phyloP scores from a whole-genome alignment of 2,797 vertebrate species.

The Hypotaenidia okinawae region DNA sequence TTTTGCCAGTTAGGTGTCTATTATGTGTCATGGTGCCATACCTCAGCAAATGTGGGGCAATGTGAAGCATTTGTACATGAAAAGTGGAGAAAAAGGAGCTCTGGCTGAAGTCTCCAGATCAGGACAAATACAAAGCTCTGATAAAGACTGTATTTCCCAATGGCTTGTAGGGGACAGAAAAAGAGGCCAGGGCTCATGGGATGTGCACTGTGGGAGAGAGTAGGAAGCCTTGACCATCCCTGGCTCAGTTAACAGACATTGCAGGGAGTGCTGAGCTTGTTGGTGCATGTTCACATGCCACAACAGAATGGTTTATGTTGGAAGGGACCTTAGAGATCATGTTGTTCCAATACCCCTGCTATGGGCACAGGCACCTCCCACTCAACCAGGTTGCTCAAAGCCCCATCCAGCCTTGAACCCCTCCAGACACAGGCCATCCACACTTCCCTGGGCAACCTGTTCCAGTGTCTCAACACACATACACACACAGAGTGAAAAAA shows the following conservation, averaged over 20 bases:
- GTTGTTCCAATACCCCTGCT: no score
- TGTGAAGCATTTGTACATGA: neutral
- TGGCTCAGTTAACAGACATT: neutral
- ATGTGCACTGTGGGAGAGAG: neutral
- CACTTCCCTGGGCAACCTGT: no score
- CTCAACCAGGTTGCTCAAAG: no score
- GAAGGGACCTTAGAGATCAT: no score
- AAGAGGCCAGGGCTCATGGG: neutral
- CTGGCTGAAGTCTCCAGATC: neutral
- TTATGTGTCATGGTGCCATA: neutral
- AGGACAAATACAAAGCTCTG: neutral
- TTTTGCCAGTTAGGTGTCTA: rapidly evolving
- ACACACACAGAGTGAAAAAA: no score
- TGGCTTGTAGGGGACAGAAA: neutral
- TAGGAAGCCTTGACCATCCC: neutral
- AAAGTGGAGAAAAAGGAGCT: neutral
- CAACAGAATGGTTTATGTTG: no score
- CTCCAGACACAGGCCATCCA: no score
- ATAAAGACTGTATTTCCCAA: neutral
- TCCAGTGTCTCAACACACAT: no score
- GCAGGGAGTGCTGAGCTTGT: neutral
- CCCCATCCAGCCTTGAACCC: no score
- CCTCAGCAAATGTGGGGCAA: neutral
- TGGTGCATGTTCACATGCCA: neutral
- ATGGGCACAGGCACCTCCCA: no score